Evolutionary conservation across 37 sponge, comb jelly and placozoan genomes (phyloP).

Genomic region (Hexactinellida sp.): DNA sequence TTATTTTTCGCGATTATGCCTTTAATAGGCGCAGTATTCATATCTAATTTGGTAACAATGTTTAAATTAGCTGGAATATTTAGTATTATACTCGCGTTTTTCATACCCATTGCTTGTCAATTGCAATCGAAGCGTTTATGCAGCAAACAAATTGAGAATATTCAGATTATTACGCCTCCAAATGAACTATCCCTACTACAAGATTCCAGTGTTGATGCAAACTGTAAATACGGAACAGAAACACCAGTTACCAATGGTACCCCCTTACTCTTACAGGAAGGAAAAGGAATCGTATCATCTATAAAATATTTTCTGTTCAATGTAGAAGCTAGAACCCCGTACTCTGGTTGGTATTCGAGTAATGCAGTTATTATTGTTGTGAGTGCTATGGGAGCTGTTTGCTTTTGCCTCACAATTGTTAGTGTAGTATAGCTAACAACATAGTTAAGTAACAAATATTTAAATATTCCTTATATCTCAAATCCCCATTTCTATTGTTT

Average conservation of each 20-base stretch:
- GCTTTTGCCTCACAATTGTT: not conserved
- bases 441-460: no score
- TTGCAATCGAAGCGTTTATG: conserved; percentile 44
- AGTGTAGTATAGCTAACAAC: not conserved
- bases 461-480: no score
- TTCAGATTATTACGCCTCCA: no score
- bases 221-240: not conserved
- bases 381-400: not conserved
- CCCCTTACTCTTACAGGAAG: not conserved
- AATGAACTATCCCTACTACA: no score
- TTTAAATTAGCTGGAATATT: conserved; percentile 64
- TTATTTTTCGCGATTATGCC: conserved; percentile 46
- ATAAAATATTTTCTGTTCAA: not conserved
- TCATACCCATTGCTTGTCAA: conserved; percentile 60
- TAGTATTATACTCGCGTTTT: conserved; percentile 45
- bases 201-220: no score
- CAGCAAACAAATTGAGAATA: conserved; percentile 26
- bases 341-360: not conserved
- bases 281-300: not conserved
- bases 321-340: conserved; percentile 11
- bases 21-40: conserved; percentile 37
- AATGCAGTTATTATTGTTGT: not conserved
- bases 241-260: not conserved
- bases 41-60: conserved; percentile 66
- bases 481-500: no score